Conservation (phyloP, 2,113 vertebrate genomes). For the Notarius quadriscutis region DNA sequence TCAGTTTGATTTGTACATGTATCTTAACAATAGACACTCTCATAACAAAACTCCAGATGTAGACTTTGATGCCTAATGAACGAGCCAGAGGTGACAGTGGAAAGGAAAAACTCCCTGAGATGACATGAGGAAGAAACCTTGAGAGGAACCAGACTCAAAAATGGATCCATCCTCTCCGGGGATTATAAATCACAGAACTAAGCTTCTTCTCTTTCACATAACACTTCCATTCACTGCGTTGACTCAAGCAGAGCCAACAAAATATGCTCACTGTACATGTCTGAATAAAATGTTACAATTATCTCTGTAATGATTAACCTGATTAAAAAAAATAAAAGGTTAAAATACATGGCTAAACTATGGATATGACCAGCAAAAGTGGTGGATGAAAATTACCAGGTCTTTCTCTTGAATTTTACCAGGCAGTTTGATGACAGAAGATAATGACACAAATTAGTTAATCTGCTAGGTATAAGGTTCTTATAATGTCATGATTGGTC, state of each 20-base stretch:
- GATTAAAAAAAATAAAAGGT: not conserved
- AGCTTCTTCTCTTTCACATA: not conserved
- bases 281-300: not conserved
- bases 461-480: not conserved
- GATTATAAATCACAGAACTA: not conserved
- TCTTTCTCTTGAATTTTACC: not conserved
- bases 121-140: not conserved
- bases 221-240: not conserved
- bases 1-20: not conserved
- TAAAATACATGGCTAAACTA: not conserved
- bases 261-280: not conserved
- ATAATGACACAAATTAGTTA: not conserved
- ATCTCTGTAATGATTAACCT: not conserved
- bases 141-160: conserved; percentile 1
- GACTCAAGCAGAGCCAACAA: not conserved
- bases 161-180: not conserved
- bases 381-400: not conserved
- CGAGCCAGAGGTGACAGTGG: not conserved
- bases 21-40: not conserved
- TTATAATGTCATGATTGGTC: not conserved
- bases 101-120: not conserved
- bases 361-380: not conserved
- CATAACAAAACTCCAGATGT: not conserved
- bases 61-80: not conserved
- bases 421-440: not conserved